Conservation (phyloP, 2,113 vertebrate species). For the Dipodomys stephensi region DNA sequence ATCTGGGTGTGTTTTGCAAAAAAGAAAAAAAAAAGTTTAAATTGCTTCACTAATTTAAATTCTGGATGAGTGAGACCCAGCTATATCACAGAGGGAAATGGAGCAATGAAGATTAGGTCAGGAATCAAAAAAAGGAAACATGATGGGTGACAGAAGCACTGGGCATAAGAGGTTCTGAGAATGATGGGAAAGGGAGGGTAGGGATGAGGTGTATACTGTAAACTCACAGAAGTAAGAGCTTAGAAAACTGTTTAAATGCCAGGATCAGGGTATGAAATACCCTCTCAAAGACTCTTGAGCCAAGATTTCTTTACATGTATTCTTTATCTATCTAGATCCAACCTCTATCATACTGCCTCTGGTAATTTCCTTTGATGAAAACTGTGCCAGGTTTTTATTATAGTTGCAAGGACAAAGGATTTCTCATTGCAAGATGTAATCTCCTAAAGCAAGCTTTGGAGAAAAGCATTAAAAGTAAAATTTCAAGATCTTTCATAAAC, state of each 20-base stretch:
- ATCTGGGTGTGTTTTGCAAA: slow-evolving; percentile 62
- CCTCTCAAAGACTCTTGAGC: neutral
- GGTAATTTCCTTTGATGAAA: slow-evolving; percentile 64
- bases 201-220: neutral
- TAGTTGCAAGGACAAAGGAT: slow-evolving; percentile 53
- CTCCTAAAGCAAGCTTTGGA: slow-evolving; percentile 73
- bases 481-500: slow-evolving; percentile 65
- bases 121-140: neutral
- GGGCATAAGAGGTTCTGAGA: neutral
- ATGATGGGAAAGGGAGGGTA: neutral
- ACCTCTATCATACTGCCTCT: slow-evolving; percentile 21
- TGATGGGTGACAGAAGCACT: neutral
- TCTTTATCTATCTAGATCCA: slow-evolving; percentile 41
- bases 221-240: neutral
- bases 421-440: slow-evolving; percentile 63
- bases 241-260: neutral
- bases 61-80: neutral
- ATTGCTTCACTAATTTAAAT: slow-evolving; percentile 39
- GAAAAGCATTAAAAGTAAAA: slow-evolving; percentile 53
- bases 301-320: neutral
- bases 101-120: neutral
- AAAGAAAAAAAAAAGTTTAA: slow-evolving; percentile 6
- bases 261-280: neutral
- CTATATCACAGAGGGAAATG: neutral
- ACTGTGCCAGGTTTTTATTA: slow-evolving; percentile 55